Evolutionary conservation across 2,113 vertebrate genomes (phyloP), one percentile per base, ranked within the genome.

Genomic region (Chaenogobius annularis): DNA sequence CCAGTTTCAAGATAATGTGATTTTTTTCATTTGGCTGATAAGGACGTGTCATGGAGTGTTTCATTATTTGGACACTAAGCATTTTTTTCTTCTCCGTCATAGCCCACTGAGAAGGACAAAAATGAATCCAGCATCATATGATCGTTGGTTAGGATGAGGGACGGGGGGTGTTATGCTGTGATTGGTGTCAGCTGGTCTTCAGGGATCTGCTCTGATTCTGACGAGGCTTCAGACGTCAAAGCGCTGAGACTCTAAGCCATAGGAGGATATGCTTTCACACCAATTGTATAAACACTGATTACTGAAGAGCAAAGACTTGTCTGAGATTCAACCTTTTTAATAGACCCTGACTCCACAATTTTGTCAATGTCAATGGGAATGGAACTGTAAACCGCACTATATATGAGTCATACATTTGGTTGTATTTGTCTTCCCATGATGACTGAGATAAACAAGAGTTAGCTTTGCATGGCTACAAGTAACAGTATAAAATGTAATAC

Each of bases 61-160:
- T 93, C 87, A 88, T 91, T 90, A 91, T 92, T 90, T 90, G 89
- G 89, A 92, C 86, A 89, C 87, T 90, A 89, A 92, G 92, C 91
- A 82, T 85, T n/a, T 90, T 85, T 87, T 85, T 69, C 59, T 68
- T 73, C 75, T 78, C 50, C 79, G 75, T 86, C 88, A 78, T 79
- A 70, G 85, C 81, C 92, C 85, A 88, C 76, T 69, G 70, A 86
- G 82, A 80, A 76, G 88, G 85, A 85, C 85, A 87, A 86, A 90
- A 90, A 91, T 85, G 78, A 90, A 90, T 90, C 88, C 86, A 75
- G 81, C 81, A 70, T 83, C 84, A 85, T 89, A 84, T 90, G 90
- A 91, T 88, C 85, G 84, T 81, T 82, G 80, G 74, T 85, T 92
- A 76, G 88, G 79, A 88, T 77, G 89, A 87, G 85, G 80, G 59